Percentiles rank a stretch among this genome's conserved stretches.
Conservation (phyloP, 1,140 invertebrate genomes). For the Cataglyphis hispanica region DNA sequence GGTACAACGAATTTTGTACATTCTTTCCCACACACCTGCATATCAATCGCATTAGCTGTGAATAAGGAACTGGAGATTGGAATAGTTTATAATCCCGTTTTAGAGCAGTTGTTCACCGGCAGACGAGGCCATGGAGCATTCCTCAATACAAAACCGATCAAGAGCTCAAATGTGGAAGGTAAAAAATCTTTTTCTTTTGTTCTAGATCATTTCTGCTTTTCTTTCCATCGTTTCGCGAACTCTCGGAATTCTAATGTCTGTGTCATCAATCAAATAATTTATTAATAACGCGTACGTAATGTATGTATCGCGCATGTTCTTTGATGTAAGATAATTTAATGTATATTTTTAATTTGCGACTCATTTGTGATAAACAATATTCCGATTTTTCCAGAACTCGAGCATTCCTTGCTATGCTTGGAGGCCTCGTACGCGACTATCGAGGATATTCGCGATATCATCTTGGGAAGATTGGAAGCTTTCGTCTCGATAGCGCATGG, state of each 20-base stretch:
- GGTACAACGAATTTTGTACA: conserved; percentile 93
- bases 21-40: conserved; percentile 53
- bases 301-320: not conserved
- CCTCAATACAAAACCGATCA: conserved; percentile 90
- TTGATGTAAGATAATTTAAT: conserved; percentile 51
- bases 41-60: conserved; percentile 88
- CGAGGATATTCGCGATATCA: conserved; percentile 77
- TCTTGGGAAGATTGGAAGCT: conserved; percentile 81
- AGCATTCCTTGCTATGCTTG: conserved; percentile 80
- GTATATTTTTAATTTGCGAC: not conserved
- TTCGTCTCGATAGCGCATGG: conserved; percentile 85
- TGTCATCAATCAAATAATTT: not conserved
- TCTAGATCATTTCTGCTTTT: not conserved
- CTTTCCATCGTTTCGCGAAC: not conserved
- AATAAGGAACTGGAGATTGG: conserved; percentile 90
- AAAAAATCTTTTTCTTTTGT: conserved; percentile 40
- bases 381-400: conserved; percentile 69
- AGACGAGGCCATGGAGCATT: conserved; percentile 91
- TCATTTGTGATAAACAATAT: not conserved
- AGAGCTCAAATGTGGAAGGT: conserved; percentile 78
- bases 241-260: not conserved
- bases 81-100: conserved; percentile 93
- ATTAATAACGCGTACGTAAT: not conserved
- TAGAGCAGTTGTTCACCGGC: conserved; percentile 92
- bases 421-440: conserved; percentile 82